These are phyloP conservation scores for Marisa cornuarietis DNA, from an alignment of 1,140 invertebrate species.

Conservation along the genomic window DNA sequence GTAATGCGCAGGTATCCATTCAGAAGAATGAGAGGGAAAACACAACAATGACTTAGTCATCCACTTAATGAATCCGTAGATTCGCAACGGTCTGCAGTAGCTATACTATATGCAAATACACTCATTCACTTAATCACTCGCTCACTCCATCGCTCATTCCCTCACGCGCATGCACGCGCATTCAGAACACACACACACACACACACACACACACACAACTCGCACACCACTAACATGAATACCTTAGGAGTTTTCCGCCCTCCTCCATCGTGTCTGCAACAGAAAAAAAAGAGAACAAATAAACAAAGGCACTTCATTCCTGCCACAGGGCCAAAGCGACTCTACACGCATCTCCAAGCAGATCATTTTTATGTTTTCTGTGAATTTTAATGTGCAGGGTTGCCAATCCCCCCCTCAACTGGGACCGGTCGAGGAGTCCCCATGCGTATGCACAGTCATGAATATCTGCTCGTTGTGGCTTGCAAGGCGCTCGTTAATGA, in stretches of 20 bases:
- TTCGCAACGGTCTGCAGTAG: background rate
- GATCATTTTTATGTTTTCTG: too few relatives aligned
- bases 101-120: background rate
- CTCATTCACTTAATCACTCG: background rate
- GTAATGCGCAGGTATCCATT: too few relatives aligned
- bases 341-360: too few relatives aligned
- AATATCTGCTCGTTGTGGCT: too few relatives aligned
- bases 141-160: background rate
- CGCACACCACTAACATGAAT: background rate
- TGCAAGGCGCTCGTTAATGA: too few relatives aligned
- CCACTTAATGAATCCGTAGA: background rate
- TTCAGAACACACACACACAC: background rate
- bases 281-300: background rate
- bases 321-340: background rate
- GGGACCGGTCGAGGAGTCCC: too few relatives aligned
- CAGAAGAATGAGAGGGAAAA: conserved; percentile 6
- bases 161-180: background rate
- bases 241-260: conserved; percentile 39
- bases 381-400: too few relatives aligned
- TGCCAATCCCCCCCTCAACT: too few relatives aligned
- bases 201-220: background rate
- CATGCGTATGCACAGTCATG: too few relatives aligned
- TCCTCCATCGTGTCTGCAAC: conserved; percentile 21
- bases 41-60: background rate
- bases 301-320: background rate